phyloP scores from a whole-genome alignment of 2,888 invertebrate genomes.

The Monoplex corrugatus region DNA sequence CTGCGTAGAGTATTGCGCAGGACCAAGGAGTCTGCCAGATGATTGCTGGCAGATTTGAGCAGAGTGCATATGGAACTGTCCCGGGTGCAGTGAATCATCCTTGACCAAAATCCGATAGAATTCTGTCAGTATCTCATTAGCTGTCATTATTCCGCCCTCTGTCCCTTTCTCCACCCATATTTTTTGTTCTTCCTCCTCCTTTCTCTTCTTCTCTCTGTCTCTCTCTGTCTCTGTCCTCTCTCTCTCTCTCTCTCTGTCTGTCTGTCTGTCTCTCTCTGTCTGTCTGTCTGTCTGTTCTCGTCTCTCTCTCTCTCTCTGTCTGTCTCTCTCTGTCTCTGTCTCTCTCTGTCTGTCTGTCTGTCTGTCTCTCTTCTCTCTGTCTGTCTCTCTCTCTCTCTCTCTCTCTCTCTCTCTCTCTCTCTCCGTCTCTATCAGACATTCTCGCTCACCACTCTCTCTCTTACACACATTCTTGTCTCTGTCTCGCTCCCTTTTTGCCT shows the following conservation, averaged over 20 bases:
- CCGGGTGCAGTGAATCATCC: no score
- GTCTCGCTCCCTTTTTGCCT: no score
- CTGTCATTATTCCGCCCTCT: not conserved
- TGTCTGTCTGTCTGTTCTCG: not conserved
- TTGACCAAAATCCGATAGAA: no score
- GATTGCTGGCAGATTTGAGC: no score
- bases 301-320: not conserved
- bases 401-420: not conserved
- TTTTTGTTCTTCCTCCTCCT: no score
- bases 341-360: not conserved
- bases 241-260: not conserved
- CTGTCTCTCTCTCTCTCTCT: not conserved
- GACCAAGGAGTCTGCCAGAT: no score
- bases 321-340: not conserved
- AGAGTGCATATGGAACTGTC: no score
- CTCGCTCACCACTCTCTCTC: not conserved
- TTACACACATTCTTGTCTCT: not conserved
- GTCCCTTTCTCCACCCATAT: not conserved
- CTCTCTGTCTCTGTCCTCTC: not conserved
- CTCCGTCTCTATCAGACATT: not conserved
- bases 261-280: not conserved
- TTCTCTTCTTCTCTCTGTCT: not conserved
- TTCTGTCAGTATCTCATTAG: no score
- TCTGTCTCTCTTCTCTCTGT: not conserved
- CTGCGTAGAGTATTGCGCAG: no score